Percentiles rank a stretch among this genome's conserved stretches.
These are phyloP conservation scores for Parapsyche elsis DNA, from an alignment of 1,140 invertebrate genomes.

Conservation along the genomic window DNA sequence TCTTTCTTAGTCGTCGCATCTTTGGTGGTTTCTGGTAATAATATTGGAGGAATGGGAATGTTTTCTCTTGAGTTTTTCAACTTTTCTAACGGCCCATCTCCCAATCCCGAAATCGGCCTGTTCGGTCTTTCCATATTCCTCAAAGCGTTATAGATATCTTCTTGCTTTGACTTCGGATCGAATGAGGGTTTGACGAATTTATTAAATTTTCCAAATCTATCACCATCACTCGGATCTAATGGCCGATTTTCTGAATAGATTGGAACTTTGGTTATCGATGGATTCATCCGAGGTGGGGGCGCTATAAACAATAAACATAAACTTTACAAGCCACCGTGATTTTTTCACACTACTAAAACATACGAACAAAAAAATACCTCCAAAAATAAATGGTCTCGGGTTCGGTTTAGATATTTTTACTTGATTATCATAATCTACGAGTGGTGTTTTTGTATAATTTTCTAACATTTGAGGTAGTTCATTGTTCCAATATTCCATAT, in stretches of 20 bases:
- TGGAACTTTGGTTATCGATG: slow-evolving; percentile 57
- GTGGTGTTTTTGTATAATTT: slow-evolving; percentile 48
- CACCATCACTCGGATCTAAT: slow-evolving; percentile 4
- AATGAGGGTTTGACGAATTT: neutral
- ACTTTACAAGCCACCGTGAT: no score
- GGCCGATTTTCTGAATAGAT: slow-evolving; percentile 33
- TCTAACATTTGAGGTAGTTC: slow-evolving; percentile 71
- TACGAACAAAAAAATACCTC: slow-evolving; percentile 49
- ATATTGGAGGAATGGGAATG: neutral
- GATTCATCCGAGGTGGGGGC: slow-evolving; percentile 57
- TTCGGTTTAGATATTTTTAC: slow-evolving; percentile 56
- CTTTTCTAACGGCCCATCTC: slow-evolving; percentile 58
- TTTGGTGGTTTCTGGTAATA: slow-evolving; percentile 6
- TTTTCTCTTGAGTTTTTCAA: slow-evolving; percentile 29
- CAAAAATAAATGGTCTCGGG: slow-evolving; percentile 56
- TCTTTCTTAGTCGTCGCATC: slow-evolving; percentile 57
- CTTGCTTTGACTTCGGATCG: slow-evolving; percentile 38
- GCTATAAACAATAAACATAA: slow-evolving; percentile 30
- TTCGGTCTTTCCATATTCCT: slow-evolving; percentile 62
- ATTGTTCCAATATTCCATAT: slow-evolving; percentile 81
- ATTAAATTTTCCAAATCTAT: slow-evolving; percentile 60
- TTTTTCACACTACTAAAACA: no score
- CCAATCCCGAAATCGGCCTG: slow-evolving; percentile 58
- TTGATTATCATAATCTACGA: slow-evolving; percentile 38
- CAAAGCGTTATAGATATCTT: slow-evolving; percentile 49